Percentiles rank a stretch among this genome's conserved stretches.
Conservation (phyloP, 2,888 invertebrate genomes). For the Tuberolachnus salignus region DNA sequence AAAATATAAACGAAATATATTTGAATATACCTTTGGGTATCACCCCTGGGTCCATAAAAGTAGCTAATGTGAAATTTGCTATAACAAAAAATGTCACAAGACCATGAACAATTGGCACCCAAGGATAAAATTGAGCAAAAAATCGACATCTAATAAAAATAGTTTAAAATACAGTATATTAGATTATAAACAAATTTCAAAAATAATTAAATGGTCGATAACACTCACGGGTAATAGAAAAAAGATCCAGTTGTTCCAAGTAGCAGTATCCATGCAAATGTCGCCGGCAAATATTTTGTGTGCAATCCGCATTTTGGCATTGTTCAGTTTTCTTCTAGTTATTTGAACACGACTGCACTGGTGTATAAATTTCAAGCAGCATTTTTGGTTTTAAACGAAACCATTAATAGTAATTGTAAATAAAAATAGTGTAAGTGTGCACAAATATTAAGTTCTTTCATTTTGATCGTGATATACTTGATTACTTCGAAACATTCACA, state of each 20-base stretch:
- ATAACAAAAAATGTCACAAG: slow-evolving; percentile 95
- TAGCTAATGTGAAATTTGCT: slow-evolving; percentile 97
- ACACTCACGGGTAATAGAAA: slow-evolving; percentile 98
- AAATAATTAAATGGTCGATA: neutral
- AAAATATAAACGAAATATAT: neutral
- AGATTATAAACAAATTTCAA: neutral
- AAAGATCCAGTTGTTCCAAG: slow-evolving; percentile 91
- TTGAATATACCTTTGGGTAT: slow-evolving; percentile 90
- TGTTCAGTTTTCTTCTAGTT: slow-evolving; percentile 58
- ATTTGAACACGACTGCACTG: slow-evolving; percentile 34
- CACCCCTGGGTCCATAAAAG: slow-evolving; percentile 99
- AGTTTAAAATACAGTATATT: slow-evolving; percentile 47
- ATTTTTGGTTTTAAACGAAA: slow-evolving; percentile 1
- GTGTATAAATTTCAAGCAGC: slow-evolving; percentile 2
- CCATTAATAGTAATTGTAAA: slow-evolving; percentile 5
- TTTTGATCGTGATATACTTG: neutral
- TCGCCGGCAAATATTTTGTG: slow-evolving; percentile 96
- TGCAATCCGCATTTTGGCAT: slow-evolving; percentile 97
- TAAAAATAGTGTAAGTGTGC: slow-evolving; percentile 16
- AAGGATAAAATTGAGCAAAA: slow-evolving; percentile 81
- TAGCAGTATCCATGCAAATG: slow-evolving; percentile 96
- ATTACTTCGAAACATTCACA: neutral
- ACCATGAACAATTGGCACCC: slow-evolving; percentile 91
- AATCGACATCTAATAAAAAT: slow-evolving; percentile 79
- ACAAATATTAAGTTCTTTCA: slow-evolving; percentile 18